phyloP scores from a whole-genome alignment of 2,113 vertebrate genomes.

The Probosciger aterrimus region DNA sequence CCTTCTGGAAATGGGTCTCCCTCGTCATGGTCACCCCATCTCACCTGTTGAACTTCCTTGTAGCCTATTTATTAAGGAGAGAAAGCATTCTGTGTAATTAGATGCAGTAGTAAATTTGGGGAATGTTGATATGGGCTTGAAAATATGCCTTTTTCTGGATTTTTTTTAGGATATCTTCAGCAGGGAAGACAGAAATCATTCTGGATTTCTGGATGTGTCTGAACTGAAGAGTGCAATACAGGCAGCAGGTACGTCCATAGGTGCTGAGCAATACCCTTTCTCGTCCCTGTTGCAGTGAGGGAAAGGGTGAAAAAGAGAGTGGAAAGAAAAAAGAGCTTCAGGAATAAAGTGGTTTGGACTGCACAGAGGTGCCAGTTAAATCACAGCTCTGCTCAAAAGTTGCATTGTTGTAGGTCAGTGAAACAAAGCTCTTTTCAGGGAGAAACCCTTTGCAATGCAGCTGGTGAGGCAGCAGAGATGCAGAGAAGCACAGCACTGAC shows the following conservation, averaged over 20 bases:
- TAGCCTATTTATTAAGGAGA: background rate
- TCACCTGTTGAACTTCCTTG: background rate
- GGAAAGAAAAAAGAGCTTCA: background rate
- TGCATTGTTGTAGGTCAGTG: background rate
- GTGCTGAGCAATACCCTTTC: background rate
- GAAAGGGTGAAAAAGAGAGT: background rate
- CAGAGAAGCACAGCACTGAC: background rate
- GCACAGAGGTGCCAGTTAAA: background rate
- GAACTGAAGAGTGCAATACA: conserved; percentile 40
- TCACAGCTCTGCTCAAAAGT: background rate
- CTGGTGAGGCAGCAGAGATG: background rate
- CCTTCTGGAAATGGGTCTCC: background rate
- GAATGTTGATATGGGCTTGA: background rate
- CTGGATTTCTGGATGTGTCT: conserved; percentile 57
- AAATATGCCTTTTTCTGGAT: background rate
- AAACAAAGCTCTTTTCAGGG: background rate
- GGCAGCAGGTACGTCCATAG: conserved; percentile 46
- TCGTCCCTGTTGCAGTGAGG: background rate
- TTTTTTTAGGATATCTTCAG: conserved; percentile 67
- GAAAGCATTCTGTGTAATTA: background rate
- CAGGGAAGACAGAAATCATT: conserved; percentile 38
- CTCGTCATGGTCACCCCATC: background rate
- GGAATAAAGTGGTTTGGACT: background rate
- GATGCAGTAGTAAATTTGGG: background rate
- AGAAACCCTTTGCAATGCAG: background rate